Percentiles rank a stretch among this genome's conserved stretches.
Evolutionary conservation across 2,113 vertebrate genomes (phyloP).

Genomic region (Amphiprion ocellaris): DNA sequence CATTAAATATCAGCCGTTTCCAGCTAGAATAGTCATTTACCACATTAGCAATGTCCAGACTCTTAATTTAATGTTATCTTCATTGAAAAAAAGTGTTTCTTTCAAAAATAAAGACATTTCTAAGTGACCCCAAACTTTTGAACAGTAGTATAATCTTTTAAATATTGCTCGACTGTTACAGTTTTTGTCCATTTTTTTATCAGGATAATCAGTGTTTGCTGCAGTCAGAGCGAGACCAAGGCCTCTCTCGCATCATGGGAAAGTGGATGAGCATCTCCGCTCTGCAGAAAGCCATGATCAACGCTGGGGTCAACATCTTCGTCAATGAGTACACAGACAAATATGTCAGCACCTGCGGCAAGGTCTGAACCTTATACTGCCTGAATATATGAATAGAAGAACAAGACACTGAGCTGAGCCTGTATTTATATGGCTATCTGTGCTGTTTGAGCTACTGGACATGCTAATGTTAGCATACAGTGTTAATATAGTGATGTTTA

Average conservation of each 20-base stretch:
- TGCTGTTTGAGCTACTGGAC: no score
- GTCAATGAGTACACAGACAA: conserved; percentile 85
- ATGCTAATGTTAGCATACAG: no score
- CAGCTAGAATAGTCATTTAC: no score
- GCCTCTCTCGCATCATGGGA: conserved; percentile 79
- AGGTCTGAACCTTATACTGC: conserved; percentile 73
- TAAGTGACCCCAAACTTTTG: no score
- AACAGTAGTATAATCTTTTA: no score
- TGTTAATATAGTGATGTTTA: no score
- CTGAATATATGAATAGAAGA: not conserved
- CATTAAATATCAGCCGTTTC: no score
- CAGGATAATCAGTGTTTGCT: conserved; percentile 89
- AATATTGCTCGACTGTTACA: not conserved
- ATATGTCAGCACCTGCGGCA: conserved; percentile 82
- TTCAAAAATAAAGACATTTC: no score
- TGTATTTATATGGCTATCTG: not conserved
- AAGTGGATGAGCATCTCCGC: conserved; percentile 85
- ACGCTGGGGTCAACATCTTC: conserved; percentile 91
- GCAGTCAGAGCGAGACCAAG: conserved; percentile 61
- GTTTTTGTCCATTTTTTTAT: conserved; percentile 17
- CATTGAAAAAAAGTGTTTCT: no score
- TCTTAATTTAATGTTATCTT: no score
- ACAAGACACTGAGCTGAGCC: not conserved
- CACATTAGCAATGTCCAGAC: no score
- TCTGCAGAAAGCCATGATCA: conserved; percentile 85